These are phyloP conservation scores for Belgica antarctica DNA, from an alignment of 2,888 invertebrate genomes.

Conservation along the genomic window DNA sequence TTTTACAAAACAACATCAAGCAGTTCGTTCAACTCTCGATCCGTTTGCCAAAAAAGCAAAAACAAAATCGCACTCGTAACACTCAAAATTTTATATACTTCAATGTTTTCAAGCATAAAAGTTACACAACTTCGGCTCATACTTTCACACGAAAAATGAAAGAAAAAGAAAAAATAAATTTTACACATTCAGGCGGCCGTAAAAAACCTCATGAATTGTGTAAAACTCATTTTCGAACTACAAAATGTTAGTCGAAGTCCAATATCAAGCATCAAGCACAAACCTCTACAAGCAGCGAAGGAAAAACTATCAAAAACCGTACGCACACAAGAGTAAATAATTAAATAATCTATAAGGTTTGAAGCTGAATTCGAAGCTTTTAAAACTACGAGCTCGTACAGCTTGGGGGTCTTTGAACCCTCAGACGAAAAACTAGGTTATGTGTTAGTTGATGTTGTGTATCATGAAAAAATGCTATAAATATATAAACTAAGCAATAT, in stretches of 20 bases:
- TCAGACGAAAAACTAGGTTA: constrained; percentile 42
- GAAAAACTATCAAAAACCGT: constrained; percentile 4
- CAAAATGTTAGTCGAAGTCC: constrained; percentile 32
- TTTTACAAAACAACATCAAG: not conserved
- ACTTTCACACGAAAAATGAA: constrained; percentile 8
- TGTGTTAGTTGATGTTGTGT: constrained; percentile 32
- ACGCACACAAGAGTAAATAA: constrained; percentile 21
- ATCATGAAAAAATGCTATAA: constrained; percentile 34
- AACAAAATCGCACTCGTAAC: constrained; percentile 24
- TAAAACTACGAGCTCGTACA: constrained; percentile 12
- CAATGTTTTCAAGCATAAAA: constrained; percentile 39
- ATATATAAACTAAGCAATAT: constrained; percentile 28
- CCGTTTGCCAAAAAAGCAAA: constrained; percentile 18
- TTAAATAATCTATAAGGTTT: constrained; percentile 41
- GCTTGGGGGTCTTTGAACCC: constrained; percentile 37
- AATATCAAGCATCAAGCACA: constrained; percentile 40
- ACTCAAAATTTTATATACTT: constrained; percentile 20
- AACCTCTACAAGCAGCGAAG: constrained; percentile 17
- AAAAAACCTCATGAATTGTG: not conserved
- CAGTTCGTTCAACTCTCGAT: constrained; percentile 38
- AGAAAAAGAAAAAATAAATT: not conserved
- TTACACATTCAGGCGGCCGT: constrained; percentile 1
- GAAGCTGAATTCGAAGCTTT: constrained; percentile 25
- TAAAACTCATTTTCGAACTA: not conserved
- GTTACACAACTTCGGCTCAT: constrained; percentile 37